Base-by-base conservation (phyloP, 1,140 invertebrate species). In the Polypedilum vanderplanki region DNA sequence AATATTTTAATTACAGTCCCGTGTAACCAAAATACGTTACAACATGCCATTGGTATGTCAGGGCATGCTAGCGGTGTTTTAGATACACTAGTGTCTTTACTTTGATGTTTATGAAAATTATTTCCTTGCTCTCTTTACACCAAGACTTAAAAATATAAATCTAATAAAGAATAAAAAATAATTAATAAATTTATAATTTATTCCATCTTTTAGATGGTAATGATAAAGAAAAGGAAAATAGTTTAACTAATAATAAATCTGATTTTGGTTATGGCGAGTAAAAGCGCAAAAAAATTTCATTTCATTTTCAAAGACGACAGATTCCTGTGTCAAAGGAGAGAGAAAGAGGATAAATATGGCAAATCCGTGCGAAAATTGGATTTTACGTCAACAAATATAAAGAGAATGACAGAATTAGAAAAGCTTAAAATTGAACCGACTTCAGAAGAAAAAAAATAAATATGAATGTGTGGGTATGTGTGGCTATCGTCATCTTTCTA, bases 341-440 rank as follows among this genome's bases (percentile, higher is more conserved):
- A 57, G 46, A n/a, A n/a, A n/a, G 46, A 4, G 46, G 46, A 57
- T 57, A 57, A 57, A 15, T 57, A 57, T 57, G 46, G 46, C 46
- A 57, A 57, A 57, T 57, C 46, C 46, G 12, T 57, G 46, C 46
- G 46, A 57, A 57, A 57, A 57, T 57, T 57, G 46, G 46, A 57
- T 57, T 57, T 57, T 57, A 57, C 12, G 46, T 57, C 46, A 57
- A 57, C 46, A 57, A n/a, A 15, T 1, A 3, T 12, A 46, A 46
- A 46, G 8, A 12, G 15, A 46, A 46, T 46, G 15, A 46, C 41
- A 46, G 41, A 46, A 46, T 12, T 15, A 46, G 46, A 57, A 57
- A 57, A 15, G 10, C 24, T 33, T 33, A 57, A 57, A 57, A 15
- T 57, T 57, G 46, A 57, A 57, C 46, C 46, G 12, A 12, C 12